Conservation (phyloP, 2,888 invertebrate species). For the Cyaniris semiargus region DNA sequence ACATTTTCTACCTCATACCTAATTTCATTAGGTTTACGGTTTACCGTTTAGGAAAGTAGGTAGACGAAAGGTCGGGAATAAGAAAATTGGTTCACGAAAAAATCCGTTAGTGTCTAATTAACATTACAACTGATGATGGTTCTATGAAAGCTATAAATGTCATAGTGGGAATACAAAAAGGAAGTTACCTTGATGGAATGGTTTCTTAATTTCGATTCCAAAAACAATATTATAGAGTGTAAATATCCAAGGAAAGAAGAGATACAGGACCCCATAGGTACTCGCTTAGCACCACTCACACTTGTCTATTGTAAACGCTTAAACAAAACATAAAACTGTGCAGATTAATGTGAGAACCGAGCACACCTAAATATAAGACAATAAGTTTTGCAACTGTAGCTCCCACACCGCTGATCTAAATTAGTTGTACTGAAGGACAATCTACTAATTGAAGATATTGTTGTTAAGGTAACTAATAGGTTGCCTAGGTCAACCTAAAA, state of each 20-base stretch:
- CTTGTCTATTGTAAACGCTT: slow-evolving; percentile 4
- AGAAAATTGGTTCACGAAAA: too few species aligned
- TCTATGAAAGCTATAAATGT: too few species aligned
- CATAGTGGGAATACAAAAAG: too few species aligned
- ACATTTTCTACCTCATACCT: too few species aligned
- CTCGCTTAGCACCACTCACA: not conserved
- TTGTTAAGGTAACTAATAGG: not conserved
- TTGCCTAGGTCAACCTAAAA: not conserved
- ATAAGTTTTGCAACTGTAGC: slow-evolving; percentile 22
- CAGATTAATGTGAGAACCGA: slow-evolving; percentile 25
- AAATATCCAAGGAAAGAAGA: not conserved
- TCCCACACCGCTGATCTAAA: slow-evolving; percentile 25
- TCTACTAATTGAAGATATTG: slow-evolving; percentile 1
- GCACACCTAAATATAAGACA: slow-evolving; percentile 27
- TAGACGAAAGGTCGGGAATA: too few species aligned
- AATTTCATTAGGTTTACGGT: too few species aligned
- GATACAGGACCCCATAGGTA: not conserved
- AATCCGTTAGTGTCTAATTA: too few species aligned
- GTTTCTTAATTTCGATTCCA: too few species aligned
- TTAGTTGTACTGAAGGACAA: slow-evolving; percentile 18
- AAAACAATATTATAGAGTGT: too few species aligned
- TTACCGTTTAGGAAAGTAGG: too few species aligned
- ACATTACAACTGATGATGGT: too few species aligned
- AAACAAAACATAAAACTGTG: slow-evolving; percentile 21
- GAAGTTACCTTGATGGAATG: too few species aligned